Percentiles rank a stretch among this genome's conserved stretches.
Evolutionary conservation across 2,113 vertebrate species (phyloP).

Genomic region (Scomber japonicus): DNA sequence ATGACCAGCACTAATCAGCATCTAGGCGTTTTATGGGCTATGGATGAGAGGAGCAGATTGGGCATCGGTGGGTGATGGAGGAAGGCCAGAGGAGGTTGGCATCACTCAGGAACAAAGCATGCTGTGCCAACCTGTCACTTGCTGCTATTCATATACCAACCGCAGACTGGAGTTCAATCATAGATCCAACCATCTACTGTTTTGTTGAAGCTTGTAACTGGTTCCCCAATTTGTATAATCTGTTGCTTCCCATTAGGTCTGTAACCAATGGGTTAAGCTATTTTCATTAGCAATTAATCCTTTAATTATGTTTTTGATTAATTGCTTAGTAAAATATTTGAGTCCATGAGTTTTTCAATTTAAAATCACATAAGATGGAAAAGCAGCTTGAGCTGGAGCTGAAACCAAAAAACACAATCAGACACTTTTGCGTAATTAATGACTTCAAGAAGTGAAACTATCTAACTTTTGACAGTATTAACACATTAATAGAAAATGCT

Average conservation of each 20-base stretch:
- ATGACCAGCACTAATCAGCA: constrained; percentile 57
- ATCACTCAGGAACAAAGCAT: constrained; percentile 72
- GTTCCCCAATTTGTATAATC: constrained; percentile 17
- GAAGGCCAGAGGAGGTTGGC: constrained; percentile 74
- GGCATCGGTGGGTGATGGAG: constrained; percentile 77
- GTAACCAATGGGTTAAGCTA: too few relatives aligned
- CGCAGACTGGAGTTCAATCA: constrained; percentile 55
- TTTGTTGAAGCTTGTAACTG: not conserved
- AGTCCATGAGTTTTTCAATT: too few relatives aligned
- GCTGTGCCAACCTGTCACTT: constrained; percentile 81
- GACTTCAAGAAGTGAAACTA: too few relatives aligned
- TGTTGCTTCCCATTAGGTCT: constrained; percentile 17
- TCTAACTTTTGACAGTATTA: too few relatives aligned
- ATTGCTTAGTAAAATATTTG: too few relatives aligned
- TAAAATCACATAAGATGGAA: too few relatives aligned
- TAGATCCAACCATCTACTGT: not conserved
- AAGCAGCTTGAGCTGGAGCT: too few relatives aligned
- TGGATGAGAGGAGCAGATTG: constrained; percentile 76
- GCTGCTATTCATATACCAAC: constrained; percentile 68
- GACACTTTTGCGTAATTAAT: too few relatives aligned
- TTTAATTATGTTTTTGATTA: too few relatives aligned
- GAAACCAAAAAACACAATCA: too few relatives aligned
- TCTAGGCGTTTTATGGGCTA: constrained; percentile 40
- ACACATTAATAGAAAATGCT: too few relatives aligned
- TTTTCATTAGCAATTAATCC: too few relatives aligned